A percentile compares a stretch with the other conserved stretches of the same genome.
Conservation (phyloP, 2,888 invertebrate species). For the Gastrophysa polygoni region DNA sequence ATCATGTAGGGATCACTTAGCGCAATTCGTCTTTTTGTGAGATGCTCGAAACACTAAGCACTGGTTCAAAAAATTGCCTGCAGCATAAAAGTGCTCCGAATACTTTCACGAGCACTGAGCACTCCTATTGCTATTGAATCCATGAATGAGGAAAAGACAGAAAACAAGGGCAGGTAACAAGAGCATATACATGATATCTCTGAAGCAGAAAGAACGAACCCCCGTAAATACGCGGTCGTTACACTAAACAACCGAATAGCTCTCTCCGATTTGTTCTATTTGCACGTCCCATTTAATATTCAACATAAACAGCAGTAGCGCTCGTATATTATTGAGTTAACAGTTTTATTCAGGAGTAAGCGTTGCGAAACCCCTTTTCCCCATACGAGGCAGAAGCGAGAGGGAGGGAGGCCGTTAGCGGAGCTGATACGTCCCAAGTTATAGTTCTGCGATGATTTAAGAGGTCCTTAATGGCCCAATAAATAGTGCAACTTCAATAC, state of each 20-base stretch:
- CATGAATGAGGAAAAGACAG: too few species aligned
- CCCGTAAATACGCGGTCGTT: constrained; percentile 11
- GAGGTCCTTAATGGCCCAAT: constrained; percentile 67
- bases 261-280: constrained; percentile 34
- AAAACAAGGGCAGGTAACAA: neutral
- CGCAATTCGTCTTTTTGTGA: too few species aligned
- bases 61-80: too few species aligned
- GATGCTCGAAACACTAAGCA: too few species aligned
- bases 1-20: too few species aligned
- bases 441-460: constrained; percentile 65
- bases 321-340: constrained; percentile 45
- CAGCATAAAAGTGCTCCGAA: too few species aligned
- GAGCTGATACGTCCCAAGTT: constrained; percentile 58
- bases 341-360: constrained; percentile 51
- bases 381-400: constrained; percentile 32
- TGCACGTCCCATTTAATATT: constrained; percentile 45
- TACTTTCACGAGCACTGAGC: too few species aligned
- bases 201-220: neutral
- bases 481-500: constrained; percentile 67
- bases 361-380: constrained; percentile 26
- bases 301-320: constrained; percentile 43
- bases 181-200: neutral
- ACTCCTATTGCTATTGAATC: too few species aligned
- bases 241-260: constrained; percentile 7
- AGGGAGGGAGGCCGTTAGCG: constrained; percentile 41